Evolutionary conservation across 1,140 invertebrate species (phyloP).

Genomic region (Oncopeltus fasciatus): DNA sequence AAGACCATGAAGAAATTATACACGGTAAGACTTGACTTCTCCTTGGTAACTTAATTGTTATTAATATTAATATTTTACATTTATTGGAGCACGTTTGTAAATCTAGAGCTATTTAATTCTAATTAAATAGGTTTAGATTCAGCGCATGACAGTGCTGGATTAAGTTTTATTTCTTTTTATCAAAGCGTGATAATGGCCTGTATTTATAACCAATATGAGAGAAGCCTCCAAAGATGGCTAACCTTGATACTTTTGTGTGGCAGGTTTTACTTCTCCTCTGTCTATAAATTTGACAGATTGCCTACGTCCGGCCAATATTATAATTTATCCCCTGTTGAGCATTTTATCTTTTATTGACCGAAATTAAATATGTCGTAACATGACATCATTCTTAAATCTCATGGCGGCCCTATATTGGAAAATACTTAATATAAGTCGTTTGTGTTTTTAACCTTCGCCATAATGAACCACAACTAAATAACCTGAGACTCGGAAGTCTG

Average conservation of each 20-base stretch:
- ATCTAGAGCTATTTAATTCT: background rate
- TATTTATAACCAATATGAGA: constrained; percentile 22
- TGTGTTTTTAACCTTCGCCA: constrained; percentile 7
- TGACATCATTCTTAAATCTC: too few species aligned
- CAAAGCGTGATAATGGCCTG: constrained; percentile 1
- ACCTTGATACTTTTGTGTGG: constrained; percentile 12
- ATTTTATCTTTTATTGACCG: too few species aligned
- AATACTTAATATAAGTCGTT: too few species aligned
- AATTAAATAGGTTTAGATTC: background rate
- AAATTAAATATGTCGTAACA: too few species aligned
- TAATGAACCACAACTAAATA: background rate
- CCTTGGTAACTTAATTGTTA: background rate
- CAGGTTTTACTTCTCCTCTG: constrained; percentile 15
- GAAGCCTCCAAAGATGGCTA: constrained; percentile 21
- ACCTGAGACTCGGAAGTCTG: background rate
- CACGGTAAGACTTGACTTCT: constrained; percentile 9
- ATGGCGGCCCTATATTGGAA: too few species aligned
- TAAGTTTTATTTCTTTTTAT: background rate
- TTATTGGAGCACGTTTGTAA: background rate
- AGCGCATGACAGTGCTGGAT: background rate
- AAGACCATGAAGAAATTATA: constrained; percentile 17
- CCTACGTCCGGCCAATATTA: too few species aligned
- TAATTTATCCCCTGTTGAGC: too few species aligned
- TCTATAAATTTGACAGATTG: background rate
- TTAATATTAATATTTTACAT: background rate